phyloP scores from a whole-genome alignment of 2,888 invertebrate genomes.

The Ornithoptera alexandrae region DNA sequence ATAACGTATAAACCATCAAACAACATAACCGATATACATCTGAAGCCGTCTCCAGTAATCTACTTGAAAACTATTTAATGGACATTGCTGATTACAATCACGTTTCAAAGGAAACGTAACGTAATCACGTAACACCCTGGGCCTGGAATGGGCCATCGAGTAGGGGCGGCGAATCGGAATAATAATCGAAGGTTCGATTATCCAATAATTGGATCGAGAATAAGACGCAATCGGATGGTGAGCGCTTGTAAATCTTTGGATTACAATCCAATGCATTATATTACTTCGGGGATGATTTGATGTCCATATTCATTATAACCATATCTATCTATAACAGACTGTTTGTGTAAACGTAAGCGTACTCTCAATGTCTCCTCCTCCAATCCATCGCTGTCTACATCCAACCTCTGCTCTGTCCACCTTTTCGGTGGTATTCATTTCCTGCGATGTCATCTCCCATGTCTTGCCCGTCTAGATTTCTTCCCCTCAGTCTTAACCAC shows the following conservation, averaged over 20 bases:
- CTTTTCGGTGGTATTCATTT: too few relatives aligned
- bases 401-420: too few relatives aligned
- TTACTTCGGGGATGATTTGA: not conserved
- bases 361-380: too few relatives aligned
- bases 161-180: conserved; percentile 23
- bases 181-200: conserved; percentile 28
- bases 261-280: conserved; percentile 22
- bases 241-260: conserved; percentile 18
- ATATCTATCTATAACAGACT: too few relatives aligned
- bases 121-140: conserved; percentile 27
- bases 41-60: conserved; percentile 12
- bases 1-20: not conserved
- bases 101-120: conserved; percentile 29
- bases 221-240: conserved; percentile 21
- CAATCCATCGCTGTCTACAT: too few relatives aligned
- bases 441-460: too few relatives aligned
- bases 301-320: not conserved
- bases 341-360: too few relatives aligned
- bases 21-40: conserved; percentile 12
- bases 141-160: conserved; percentile 25
- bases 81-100: conserved; percentile 30
- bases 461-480: too few relatives aligned
- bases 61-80: conserved; percentile 25
- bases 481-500: too few relatives aligned
- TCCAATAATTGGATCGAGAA: conserved; percentile 27